Percentiles rank a stretch among this genome's conserved stretches.
Conservation (phyloP, 1,140 invertebrate genomes). For the Brachionus manjavacas region DNA sequence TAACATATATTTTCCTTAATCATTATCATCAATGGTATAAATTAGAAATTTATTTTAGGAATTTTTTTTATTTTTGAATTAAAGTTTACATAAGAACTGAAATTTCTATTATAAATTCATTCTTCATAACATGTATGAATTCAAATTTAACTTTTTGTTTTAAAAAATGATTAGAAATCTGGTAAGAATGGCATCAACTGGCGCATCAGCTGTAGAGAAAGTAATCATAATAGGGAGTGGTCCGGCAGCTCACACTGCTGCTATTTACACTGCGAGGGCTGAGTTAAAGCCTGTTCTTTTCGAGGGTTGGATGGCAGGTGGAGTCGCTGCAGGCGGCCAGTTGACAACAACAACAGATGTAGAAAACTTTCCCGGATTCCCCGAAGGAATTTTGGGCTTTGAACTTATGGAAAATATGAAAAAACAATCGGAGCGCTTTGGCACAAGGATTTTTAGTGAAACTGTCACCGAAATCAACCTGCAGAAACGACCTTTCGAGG, state of each 20-base stretch:
- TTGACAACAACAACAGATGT: conserved; percentile 7
- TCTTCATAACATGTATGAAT: not conserved
- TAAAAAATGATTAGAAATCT: conserved; percentile 33
- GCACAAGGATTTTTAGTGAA: not conserved
- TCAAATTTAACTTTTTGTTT: not conserved
- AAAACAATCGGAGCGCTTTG: conserved; percentile 14
- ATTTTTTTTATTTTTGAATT: not conserved
- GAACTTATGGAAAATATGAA: conserved; percentile 37
- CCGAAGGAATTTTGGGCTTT: not conserved
- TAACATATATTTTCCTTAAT: not conserved
- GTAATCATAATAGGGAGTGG: conserved; percentile 27
- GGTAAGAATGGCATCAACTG: not conserved
- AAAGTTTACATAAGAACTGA: not conserved
- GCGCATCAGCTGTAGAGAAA: not conserved
- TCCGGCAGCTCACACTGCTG: conserved; percentile 30
- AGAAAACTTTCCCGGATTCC: conserved; percentile 33
- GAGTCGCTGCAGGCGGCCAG: conserved; percentile 26
- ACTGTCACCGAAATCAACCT: not conserved
- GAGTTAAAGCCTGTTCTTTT: conserved; percentile 15
- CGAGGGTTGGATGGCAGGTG: conserved; percentile 18
- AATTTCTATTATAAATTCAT: not conserved
- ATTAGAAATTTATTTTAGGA: not conserved
- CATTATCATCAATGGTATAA: not conserved
- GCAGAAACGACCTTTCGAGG: not conserved
- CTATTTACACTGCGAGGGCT: conserved; percentile 20